phyloP scores from a whole-genome alignment of 1,140 invertebrate species.

The Aphaenogaster ashmeadi region DNA sequence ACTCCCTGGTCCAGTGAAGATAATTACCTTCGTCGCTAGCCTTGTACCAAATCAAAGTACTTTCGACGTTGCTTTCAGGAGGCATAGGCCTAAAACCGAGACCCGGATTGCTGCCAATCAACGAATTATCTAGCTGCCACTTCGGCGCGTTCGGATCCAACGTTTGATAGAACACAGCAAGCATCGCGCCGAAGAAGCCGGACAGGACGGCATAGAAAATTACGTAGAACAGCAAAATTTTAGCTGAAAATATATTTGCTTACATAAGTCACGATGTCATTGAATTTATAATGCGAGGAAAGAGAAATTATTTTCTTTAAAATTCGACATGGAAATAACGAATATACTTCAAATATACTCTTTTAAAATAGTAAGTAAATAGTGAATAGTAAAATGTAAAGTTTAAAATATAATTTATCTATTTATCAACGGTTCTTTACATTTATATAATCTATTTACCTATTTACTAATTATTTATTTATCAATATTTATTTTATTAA shows the following conservation, averaged over 20 bases:
- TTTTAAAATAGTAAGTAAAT: background rate
- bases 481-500: background rate
- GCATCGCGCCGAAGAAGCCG: conserved; percentile 96
- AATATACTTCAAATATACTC: background rate
- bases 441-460: background rate
- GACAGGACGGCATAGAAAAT: conserved; percentile 96
- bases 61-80: conserved; percentile 94
- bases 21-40: conserved; percentile 93
- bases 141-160: conserved; percentile 94
- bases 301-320: background rate
- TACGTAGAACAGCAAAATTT: conserved; percentile 97
- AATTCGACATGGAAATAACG: background rate
- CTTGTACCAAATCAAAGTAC: conserved; percentile 97
- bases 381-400: no score
- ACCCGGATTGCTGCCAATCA: conserved; percentile 97
- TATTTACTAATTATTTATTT: background rate
- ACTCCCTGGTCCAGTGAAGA: conserved; percentile 92
- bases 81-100: conserved; percentile 98
- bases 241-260: conserved; percentile 89
- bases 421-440: background rate
- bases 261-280: background rate
- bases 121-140: conserved; percentile 93
- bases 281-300: background rate
- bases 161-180: conserved; percentile 97
- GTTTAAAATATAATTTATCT: background rate